Evolutionary conservation across 1,140 invertebrate species (phyloP), one percentile per base, ranked within the genome.

Genomic region (Drosophila athabasca): DNA sequence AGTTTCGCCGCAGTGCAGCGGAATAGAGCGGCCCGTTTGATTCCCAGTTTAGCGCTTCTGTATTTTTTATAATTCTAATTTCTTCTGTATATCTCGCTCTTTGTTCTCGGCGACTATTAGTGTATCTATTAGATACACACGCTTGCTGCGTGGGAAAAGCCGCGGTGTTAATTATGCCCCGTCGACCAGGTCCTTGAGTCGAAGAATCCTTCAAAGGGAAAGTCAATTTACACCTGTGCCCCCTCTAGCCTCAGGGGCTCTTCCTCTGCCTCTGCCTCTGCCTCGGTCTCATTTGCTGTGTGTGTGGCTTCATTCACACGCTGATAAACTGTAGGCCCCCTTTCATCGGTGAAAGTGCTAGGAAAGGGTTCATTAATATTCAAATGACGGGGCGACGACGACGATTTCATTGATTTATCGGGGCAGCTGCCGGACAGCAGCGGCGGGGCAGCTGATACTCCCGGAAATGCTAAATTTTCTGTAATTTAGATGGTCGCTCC

Each of bases 221-320:
- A 79, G 83, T 64, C 78, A 87, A 87, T 87, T 87, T 87, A 88
- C 83, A 84, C 75, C 82, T 82, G 78, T 88, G 57, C 24, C 45
- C n/a, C 22, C 19, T 4, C 31, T 1, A 8, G 29, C 24, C n/a
- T 11, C 4, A n/a, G 31, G 15, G 22, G 19, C 6, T 24, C 22
- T 41, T 19, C 17, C 17, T 19, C 17, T 0, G 24, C 24, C 24
- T 26, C 4, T 0, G 24, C 4, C 24, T 26, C 24, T 1, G 8
- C 46, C 7, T 7, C 29, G 7, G 19, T 53, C 26, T 19, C 41
- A 2, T 57, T 29, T 17, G 39, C 13, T 24, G 26, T 49, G 78
- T 87, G 83, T 88, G 83, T 88, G 83, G 83, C 52, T 88, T 76
- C 83, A 88, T 88, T 88, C 83, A 88, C 83, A 88, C 83, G 83